These are phyloP conservation scores for Epizoanthus illoricatus DNA, from an alignment of 92 coral and sea anemone genomes.

Conservation along the genomic window DNA sequence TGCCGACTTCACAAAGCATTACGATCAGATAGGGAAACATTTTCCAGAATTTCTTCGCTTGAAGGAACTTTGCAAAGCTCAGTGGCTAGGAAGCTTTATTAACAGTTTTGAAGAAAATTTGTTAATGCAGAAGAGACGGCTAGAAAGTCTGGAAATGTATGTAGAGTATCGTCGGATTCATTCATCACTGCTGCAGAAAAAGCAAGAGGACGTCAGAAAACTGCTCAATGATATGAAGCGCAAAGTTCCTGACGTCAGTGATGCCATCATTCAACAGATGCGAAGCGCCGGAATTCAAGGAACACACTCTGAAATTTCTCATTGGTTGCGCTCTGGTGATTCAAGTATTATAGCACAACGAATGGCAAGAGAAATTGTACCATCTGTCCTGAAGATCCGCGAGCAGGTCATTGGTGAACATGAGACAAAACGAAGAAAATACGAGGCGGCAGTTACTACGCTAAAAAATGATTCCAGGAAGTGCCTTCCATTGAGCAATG, in stretches of 20 bases:
- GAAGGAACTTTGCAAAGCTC: constrained; percentile 54
- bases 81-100: constrained; percentile 35
- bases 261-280: constrained; percentile 37
- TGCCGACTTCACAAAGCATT: constrained; percentile 37
- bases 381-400: constrained; percentile 24
- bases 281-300: constrained; percentile 23
- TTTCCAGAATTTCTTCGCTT: constrained; percentile 49
- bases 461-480: constrained; percentile 29
- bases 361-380: constrained; percentile 34
- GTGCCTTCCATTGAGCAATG: constrained; percentile 21
- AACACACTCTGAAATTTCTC: constrained; percentile 13
- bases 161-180: constrained; percentile 22
- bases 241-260: constrained; percentile 7
- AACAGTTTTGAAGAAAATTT: constrained; percentile 23
- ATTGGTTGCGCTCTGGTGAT: constrained; percentile 38
- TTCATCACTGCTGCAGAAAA: constrained; percentile 9
- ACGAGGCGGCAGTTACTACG: neutral
- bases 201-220: neutral
- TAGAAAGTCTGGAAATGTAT: constrained; percentile 25
- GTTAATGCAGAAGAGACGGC: neutral
- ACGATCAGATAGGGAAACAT: constrained; percentile 40
- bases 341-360: constrained; percentile 25
- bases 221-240: constrained; percentile 5
- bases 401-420: constrained; percentile 14
- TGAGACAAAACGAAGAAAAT: constrained; percentile 3